Percentiles rank a stretch among this genome's conserved stretches.
phyloP scores from a whole-genome alignment of 1,140 invertebrate species.

The Spodoptera litura region DNA sequence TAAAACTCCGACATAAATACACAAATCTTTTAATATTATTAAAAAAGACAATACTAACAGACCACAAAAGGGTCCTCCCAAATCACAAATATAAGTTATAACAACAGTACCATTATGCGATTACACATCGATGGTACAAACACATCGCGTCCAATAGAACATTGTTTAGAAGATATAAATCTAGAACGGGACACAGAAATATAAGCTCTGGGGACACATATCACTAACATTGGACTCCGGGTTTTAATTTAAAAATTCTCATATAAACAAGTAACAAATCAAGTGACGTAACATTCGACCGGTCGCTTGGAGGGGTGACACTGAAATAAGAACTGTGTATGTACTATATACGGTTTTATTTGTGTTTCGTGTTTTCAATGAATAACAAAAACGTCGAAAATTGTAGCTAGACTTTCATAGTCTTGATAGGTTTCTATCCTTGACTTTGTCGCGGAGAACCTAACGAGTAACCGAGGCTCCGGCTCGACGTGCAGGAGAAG shows the following conservation, averaged over 20 bases:
- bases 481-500: no score
- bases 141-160: conserved; percentile 3
- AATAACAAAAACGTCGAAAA: no score
- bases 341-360: no score
- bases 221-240: background rate
- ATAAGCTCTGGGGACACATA: background rate
- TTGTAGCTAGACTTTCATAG: no score
- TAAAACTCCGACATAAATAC: no score
- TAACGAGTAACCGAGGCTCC: no score
- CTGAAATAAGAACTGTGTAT: no score
- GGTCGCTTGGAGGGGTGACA: no score
- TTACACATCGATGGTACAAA: background rate
- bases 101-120: background rate
- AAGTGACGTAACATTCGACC: background rate
- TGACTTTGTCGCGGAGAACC: no score
- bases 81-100: background rate
- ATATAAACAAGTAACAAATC: conserved; percentile 28
- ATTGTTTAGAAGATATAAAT: conserved; percentile 18
- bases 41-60: background rate
- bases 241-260: conserved; percentile 33
- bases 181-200: background rate
- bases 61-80: background rate
- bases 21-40: no score
- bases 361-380: no score
- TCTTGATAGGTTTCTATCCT: no score